Base-by-base conservation (phyloP, 2,113 vertebrate genomes). In the Lepisosteus oculatus region DNA sequence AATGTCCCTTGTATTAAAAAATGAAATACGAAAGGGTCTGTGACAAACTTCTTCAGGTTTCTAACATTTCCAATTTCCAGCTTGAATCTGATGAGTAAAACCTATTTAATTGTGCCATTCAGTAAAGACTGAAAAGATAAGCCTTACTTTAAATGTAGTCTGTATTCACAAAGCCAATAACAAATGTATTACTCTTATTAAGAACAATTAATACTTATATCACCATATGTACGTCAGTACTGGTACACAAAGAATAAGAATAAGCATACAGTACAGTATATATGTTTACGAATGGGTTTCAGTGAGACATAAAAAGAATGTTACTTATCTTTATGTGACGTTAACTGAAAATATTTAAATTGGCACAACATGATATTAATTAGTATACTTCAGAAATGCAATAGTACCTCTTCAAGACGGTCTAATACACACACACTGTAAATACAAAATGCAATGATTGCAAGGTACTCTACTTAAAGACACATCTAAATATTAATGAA, bases 331-430 rank as follows among this genome's bases (percentile, higher is more conserved):
- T 74, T 47, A 54, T 68, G 42, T 67, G 66, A 55, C 14, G 56
- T 67, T 55, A 57, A 66, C 63, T 77, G 74, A 77, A 75, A 80
- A 63, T 17, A 72, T 65, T 71, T 42, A 55, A 74, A 73, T 67
- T 13, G 42, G 43, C 68, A 64, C 62, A 74, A 55, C 45, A 7
- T 72, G 66, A 76, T 78, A 61, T 67, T 75, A 77, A 78, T 77
- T 67, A 66, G 75, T 47, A 11, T 65, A 56, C 54, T 51, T 74
- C 68, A 74, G 76, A 77, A 71, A 73, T 73, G 4, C 41, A 63
- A 63, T 15, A 61, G 14, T 14, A 63, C 71, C 55, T 76, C 76
- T 79, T 78, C 13, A 17, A 71, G 67, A 70, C 78, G 68, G 56
- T 71, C 41, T 65, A 79, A 70, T 72, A 67, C 76, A 74, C 61